phyloP scores from a whole-genome alignment of 2,113 vertebrate species.

The Chaetorhynchus papuensis region DNA sequence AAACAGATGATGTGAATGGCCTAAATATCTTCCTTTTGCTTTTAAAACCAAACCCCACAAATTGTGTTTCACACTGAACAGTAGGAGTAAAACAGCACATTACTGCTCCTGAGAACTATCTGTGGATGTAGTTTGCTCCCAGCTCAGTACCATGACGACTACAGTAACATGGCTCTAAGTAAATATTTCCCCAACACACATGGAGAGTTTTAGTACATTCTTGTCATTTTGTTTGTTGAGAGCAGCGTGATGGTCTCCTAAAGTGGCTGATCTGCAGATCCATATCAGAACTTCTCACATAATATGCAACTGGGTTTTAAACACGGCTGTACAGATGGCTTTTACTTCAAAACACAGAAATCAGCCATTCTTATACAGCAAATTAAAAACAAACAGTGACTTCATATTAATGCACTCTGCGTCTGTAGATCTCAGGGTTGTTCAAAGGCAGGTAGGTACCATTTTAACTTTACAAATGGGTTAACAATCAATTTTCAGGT shows the following conservation, averaged over 20 bases:
- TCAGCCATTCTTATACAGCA: not conserved
- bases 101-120: not conserved
- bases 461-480: not conserved
- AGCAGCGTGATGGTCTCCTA: accelerated
- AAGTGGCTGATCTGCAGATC: not conserved
- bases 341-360: not conserved
- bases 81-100: not conserved
- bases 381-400: not conserved
- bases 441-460: not conserved
- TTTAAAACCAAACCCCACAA: not conserved
- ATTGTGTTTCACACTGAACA: not conserved
- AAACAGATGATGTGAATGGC: not conserved
- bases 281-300: not conserved
- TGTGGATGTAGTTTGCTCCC: not conserved
- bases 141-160: not conserved
- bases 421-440: not conserved
- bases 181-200: not conserved
- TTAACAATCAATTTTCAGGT: not conserved
- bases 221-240: not conserved
- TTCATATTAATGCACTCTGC: not conserved
- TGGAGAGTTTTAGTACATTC: not conserved
- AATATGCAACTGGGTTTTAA: not conserved
- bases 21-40: not conserved
- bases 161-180: not conserved
- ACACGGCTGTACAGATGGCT: not conserved